Evolutionary conservation across 2,888 invertebrate genomes (phyloP).

Genomic region (Drosophila stalkeri): DNA sequence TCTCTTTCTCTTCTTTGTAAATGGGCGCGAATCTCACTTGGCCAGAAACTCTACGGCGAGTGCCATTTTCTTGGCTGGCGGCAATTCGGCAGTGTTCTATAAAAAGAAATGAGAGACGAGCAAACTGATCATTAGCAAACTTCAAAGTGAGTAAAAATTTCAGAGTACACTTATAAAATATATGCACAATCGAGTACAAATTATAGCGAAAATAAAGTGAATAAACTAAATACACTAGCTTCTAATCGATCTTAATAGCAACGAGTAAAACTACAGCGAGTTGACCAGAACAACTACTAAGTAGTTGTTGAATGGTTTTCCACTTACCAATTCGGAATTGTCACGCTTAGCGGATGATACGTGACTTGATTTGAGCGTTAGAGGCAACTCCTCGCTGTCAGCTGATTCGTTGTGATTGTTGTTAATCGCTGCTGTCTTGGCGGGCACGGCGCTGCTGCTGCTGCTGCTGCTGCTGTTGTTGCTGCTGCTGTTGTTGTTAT

Average conservation of each 20-base stretch:
- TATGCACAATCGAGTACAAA: too few relatives aligned
- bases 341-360: slow-evolving; percentile 29
- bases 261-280: not conserved
- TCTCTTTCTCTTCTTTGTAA: slow-evolving; percentile 1
- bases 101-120: not conserved
- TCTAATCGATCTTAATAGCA: too few relatives aligned
- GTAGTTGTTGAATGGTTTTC: not conserved
- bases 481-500: slow-evolving; percentile 31
- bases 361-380: slow-evolving; percentile 43
- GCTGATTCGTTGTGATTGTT: slow-evolving; percentile 49
- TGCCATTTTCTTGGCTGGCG: slow-evolving; percentile 64
- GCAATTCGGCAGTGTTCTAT: slow-evolving; percentile 58
- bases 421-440: slow-evolving; percentile 37
- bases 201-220: too few relatives aligned
- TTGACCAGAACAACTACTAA: not conserved
- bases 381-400: slow-evolving; percentile 43
- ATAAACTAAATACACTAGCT: too few relatives aligned
- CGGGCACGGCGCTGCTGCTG: slow-evolving; percentile 43
- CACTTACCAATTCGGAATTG: slow-evolving; percentile 47
- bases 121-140: too few relatives aligned
- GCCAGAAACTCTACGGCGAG: slow-evolving; percentile 52
- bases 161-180: too few relatives aligned
- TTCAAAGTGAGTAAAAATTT: too few relatives aligned
- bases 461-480: slow-evolving; percentile 40
- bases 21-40: slow-evolving; percentile 43